Conservation (phyloP, 2,113 vertebrate genomes). For the Entomyzon cyanotis region DNA sequence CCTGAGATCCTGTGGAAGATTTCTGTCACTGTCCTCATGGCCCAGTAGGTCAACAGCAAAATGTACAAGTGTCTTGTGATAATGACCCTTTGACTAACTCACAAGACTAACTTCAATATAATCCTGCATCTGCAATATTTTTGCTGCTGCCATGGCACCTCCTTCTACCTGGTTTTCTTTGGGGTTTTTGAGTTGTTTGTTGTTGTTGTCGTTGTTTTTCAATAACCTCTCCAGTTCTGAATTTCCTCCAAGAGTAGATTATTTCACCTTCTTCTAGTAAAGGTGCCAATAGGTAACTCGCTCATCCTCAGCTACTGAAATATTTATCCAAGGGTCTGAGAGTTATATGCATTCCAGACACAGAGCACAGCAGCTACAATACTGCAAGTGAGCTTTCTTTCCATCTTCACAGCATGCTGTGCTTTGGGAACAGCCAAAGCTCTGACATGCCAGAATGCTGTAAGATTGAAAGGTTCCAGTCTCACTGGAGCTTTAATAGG, state of each 20-base stretch:
- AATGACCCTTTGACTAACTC: background rate
- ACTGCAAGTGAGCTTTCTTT: background rate
- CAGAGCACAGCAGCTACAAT: background rate
- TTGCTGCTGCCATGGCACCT: background rate
- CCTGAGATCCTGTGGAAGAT: background rate
- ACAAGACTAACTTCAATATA: background rate
- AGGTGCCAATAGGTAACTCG: background rate
- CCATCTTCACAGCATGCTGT: background rate
- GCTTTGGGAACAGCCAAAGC: background rate
- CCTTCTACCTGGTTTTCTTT: background rate
- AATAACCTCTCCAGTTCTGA: background rate
- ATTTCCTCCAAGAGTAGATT: background rate
- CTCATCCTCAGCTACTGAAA: background rate
- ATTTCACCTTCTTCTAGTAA: background rate
- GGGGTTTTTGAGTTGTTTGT: too few species aligned
- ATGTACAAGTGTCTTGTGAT: background rate
- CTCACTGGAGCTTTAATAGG: conserved; percentile 23
- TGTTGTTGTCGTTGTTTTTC: fast-evolving
- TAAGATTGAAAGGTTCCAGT: background rate
- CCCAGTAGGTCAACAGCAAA: background rate
- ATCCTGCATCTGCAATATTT: background rate
- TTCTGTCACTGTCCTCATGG: background rate
- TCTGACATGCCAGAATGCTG: background rate
- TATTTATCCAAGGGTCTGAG: background rate
- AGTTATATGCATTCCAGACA: background rate